Base-by-base conservation (phyloP, 2,113 vertebrate species). In the Edolisoma coerulescens region DNA sequence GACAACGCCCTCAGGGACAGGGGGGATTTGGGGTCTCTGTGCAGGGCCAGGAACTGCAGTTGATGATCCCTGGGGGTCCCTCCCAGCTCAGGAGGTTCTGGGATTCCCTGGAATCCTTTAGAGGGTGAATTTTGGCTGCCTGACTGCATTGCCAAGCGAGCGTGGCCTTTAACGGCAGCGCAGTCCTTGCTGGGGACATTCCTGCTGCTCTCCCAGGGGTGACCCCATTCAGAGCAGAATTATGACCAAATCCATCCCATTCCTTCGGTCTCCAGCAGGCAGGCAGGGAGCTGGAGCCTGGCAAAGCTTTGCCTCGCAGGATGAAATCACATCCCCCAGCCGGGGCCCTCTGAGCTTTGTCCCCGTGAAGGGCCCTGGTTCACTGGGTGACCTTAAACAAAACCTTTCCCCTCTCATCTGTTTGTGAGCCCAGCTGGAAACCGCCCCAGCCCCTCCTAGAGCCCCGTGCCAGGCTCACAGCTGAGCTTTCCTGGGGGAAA, bases 401-500 rank as follows among this genome's bases (percentile, higher is more conserved):
- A 87, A n/a, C 28, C 3, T 70, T 95, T 91, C 32, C 68, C 49
- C 71, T 89, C 89, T 77, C 30, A 15, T 21, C 47, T 56, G 10
- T 19, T 41, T 47, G 69, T 52, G 80, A 94, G 67, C 41, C 73
- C 80, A 84, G 86, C 79, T 89, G 83, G 73, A 78, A 93, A n/a
- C 28, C 7, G 19, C 56, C 20, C 41, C n/a, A 49, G 41, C 41
- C 65, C 56, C 47, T n/a, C 0, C n/a, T 16, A n/a, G 14, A 59
- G 56, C 65, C 47, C 47, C 1, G 0, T 28, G 41, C 50, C 3
- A 4, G 11, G 47, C 81, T 63, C 57, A 33, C 60, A 44, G 37
- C 42, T 49, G 60, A 95, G 80, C 64, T 44, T 24, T 89, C 91
- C 93, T 60, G n/a, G 3, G 93, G 94, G 89, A 95, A 95, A 95